Conservation (phyloP, 2,888 invertebrate genomes). For the Syrista parreyssii region DNA sequence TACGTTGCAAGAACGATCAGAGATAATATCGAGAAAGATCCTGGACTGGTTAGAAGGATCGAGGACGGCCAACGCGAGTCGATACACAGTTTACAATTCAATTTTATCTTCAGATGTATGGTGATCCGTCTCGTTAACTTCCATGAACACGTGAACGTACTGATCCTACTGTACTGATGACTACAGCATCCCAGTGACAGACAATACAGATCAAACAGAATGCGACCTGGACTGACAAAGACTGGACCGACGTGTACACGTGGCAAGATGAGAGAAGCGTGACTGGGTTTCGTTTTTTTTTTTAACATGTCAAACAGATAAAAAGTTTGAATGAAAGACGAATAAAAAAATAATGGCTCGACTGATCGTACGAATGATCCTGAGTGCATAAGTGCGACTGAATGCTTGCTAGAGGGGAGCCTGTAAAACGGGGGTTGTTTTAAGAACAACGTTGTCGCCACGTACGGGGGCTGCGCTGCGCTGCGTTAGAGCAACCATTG, state of each 20-base stretch:
- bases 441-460: neutral
- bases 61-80: neutral
- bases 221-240: neutral
- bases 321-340: neutral
- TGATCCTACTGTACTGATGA: neutral
- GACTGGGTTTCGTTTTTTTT: neutral
- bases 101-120: neutral
- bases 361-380: neutral
- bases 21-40: neutral
- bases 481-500: slow-evolving; percentile 62
- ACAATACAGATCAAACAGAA: neutral
- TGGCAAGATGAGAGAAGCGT: neutral
- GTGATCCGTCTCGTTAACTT: neutral
- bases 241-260: neutral
- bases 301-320: neutral
- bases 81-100: neutral
- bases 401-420: neutral
- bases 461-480: slow-evolving; percentile 27
- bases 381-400: neutral
- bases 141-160: neutral
- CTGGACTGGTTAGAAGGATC: neutral
- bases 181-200: neutral
- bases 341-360: slow-evolving; percentile 3
- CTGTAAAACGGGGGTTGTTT: neutral
- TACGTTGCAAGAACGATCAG: neutral